Evolutionary conservation across 1,140 invertebrate species (phyloP), one percentile per base, ranked within the genome.

Genomic region (Drosophila malerkotliana): DNA sequence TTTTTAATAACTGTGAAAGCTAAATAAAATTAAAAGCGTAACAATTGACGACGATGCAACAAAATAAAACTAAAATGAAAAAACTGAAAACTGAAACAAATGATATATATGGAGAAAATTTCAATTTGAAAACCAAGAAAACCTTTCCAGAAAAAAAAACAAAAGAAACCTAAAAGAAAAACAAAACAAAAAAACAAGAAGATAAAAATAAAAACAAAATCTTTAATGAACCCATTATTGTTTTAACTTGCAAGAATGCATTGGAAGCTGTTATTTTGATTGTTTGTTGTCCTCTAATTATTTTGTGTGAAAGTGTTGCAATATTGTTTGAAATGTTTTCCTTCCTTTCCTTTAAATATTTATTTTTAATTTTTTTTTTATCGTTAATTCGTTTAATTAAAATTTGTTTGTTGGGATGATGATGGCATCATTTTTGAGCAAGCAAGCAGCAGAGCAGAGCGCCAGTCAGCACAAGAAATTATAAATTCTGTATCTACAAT

Each of bases 1-100:
- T 89, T 91, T 91, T 91, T 91, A 88, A 91, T 91, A 91, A 91
- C 91, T 91, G 88, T 92, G 90, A 91, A 91, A 91, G 90, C 88
- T 91, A 91, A 91, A 91, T 91, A 91, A 91, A 91, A 91, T 90
- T 91, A 91, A 88, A 61, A 75, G 72, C 72, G 72, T 77, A 77
- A 87, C 78, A 79, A 88, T 82, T 87, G 69, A 85, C 59, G 61
- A 78, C 69, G 66, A 77, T 58, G 73, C 73, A 79, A 69, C 61
- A 79, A 14, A 69, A 72, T 67, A 61, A 71, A 79, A 64, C 45
- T 57, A 71, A 49, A 53, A 15, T 34, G 9, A 34, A 34, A 34
- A 21, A 21, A 21, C 21, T 21, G 21, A 21, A 21, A 21, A 21
- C 21, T 21, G 21, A 21, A 21, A 21, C 21, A 49, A 69, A 69